These are phyloP conservation scores for Helicoverpa armigera DNA, from an alignment of 1,140 invertebrate species.

Conservation along the genomic window DNA sequence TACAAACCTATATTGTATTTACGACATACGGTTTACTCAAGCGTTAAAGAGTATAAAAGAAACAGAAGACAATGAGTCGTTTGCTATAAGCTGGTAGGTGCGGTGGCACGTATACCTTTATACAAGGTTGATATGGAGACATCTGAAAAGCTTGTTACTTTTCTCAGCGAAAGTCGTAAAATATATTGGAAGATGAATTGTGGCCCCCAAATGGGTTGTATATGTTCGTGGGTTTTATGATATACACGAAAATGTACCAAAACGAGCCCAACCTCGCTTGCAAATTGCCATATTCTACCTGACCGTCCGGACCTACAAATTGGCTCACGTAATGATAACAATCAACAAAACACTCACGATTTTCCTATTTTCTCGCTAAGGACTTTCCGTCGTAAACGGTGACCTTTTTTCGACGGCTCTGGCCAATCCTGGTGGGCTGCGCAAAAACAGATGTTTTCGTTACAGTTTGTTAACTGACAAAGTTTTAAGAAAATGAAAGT, in stretches of 20 bases:
- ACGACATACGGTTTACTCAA: neutral
- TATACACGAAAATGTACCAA: constrained; percentile 39
- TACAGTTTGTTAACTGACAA: constrained; percentile 26
- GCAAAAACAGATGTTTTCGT: constrained; percentile 24
- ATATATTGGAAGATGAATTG: constrained; percentile 46
- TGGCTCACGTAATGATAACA: constrained; percentile 43
- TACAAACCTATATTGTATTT: neutral
- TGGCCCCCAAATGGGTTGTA: constrained; percentile 30
- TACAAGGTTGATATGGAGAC: constrained; percentile 15
- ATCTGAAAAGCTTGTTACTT: constrained; percentile 34
- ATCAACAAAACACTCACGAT: constrained; percentile 47
- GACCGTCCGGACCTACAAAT: constrained; percentile 39
- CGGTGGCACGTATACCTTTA: neutral
- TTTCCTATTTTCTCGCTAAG: constrained; percentile 24
- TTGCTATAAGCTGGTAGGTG: neutral
- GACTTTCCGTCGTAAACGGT: constrained; percentile 33
- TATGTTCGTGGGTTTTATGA: constrained; percentile 3
- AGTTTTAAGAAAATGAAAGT: constrained; percentile 8
- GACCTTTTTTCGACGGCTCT: constrained; percentile 30
- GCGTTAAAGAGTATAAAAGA: neutral
- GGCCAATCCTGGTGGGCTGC: neutral
- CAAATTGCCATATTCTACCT: constrained; percentile 50
- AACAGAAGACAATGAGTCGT: neutral
- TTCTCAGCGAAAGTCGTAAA: constrained; percentile 40
- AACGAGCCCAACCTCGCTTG: neutral